Evolutionary conservation across 64 coral and sea anemone species (phyloP).

Genomic region (Pocillopora damicornis): DNA sequence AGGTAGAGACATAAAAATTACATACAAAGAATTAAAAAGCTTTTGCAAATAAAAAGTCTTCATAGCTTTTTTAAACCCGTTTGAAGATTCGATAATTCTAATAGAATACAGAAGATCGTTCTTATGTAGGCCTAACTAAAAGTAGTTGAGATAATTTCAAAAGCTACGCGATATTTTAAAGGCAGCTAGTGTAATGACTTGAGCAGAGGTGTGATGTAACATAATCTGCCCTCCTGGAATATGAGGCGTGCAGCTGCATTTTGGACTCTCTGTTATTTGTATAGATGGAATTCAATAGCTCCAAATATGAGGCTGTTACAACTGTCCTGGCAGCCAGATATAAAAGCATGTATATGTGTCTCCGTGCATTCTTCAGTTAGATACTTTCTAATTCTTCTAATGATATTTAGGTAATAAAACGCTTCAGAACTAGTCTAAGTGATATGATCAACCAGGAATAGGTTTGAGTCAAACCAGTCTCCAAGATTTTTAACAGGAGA

Average conservation of each 20-base stretch:
- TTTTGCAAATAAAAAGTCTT: no score
- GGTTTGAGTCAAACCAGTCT: conserved; percentile 20
- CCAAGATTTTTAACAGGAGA: conserved; percentile 41
- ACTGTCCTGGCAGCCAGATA: background rate
- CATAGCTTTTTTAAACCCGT: no score
- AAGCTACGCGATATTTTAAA: background rate
- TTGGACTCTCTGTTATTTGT: conserved; percentile 19
- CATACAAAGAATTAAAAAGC: no score
- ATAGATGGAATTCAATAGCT: conserved; percentile 16
- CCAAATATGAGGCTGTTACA: conserved; percentile 47
- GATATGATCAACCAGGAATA: conserved; percentile 6
- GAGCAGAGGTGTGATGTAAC: no score
- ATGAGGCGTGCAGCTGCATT: no score
- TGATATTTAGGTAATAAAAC: no score
- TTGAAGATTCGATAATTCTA: no score
- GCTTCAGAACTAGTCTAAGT: background rate
- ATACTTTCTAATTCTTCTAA: conserved; percentile 19
- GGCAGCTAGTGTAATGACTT: background rate
- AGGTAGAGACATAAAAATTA: no score
- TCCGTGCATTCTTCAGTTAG: conserved; percentile 7
- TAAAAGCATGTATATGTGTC: conserved; percentile 27
- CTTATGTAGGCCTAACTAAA: no score
- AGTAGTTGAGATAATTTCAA: no score
- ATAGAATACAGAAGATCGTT: no score
- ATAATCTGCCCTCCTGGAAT: no score